Base-by-base conservation (phyloP, 2,113 vertebrate species). In the Albula glossodonta region DNA sequence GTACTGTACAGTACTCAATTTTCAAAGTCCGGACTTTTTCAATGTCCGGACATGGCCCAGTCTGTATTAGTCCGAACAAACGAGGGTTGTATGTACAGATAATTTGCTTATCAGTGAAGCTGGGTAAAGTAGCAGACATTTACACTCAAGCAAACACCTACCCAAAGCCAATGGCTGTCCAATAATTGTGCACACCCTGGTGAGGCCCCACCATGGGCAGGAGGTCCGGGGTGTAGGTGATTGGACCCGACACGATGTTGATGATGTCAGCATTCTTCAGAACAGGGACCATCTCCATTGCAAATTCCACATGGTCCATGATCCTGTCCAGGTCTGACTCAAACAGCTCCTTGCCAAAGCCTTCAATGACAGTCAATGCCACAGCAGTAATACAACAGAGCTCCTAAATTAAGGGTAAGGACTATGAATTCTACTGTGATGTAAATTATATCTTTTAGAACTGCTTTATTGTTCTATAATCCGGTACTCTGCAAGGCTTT, bases 341-440 rank as follows among this genome's bases (percentile, higher is more conserved):
- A 92, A 99, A 99, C 88, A 99, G 95, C 87, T 99, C 98, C 91
- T 99, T 99, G 74, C 98, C 98, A 87, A 99, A 99, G 87, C 97
- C 98, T 99, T 91, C 2, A 91, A 52, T 89, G 90, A 91, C 86
- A 85, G 78, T 2, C 87, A 78, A 0, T 85, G 0, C 86, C 9
- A 74, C 0, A 87, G 17, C 48, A 31, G 6, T 15, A 8, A 63
- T 53, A 13, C 53, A 56, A 56, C 6, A 56, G 1, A 41, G 31
- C 31, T 41, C 31, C 31, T 41, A 41, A 41, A 41, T 41, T 41
- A 41, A 41, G 31, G 31, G 31, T 41, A 41, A 41, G 31, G 31
- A 41, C 31, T 41, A 41, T 41, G 31, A 41, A 41, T 41, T 41
- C 31, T 41, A 41, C 1, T 41, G 31, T 41, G 1, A 41, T 41